Evolutionary conservation across 2,797 vertebrate genomes (phyloP), one percentile per base, ranked within the genome.

Genomic region (Alosa sapidissima): DNA sequence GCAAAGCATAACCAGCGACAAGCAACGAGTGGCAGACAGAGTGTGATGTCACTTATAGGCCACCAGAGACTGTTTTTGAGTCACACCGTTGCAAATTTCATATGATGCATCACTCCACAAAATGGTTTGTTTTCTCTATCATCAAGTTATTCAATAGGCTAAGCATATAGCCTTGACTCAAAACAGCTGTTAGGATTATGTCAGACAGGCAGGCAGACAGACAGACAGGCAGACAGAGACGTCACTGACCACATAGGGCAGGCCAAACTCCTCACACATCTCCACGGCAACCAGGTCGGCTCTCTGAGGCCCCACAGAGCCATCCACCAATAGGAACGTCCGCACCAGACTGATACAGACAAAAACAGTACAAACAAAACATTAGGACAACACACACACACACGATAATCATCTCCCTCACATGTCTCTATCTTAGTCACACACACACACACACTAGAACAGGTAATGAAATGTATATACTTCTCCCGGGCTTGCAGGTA

Each of bases 251-350:
- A 95, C 97, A 45, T 98, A 99, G 5, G 98, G 98, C 85, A 96
- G 93, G 62, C 94, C 93, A 87, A 96, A 96, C 92, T 98, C 98
- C 91, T 99, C 97, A 90, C 97, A 98, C 98, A 99, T 99, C 89
- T 98, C 96, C 92, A 99, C 83, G 60, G 97, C 98, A 83, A 96
- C 92, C 36, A 92, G 87, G 90, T 99, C 98, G 0, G 92, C 87
- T 87, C 94, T 92, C 91, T 97, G 96, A 52, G 98, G 92, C 85
- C 97, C 98, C 7, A 94, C 91, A 11, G 94, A 94, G 86, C 97
- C 95, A 51, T 99, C 98, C 10, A 98, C 94, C 95, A 99, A 88
- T 45, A 99, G 92, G 94, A 99, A 98, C 0, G 96, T 98, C 93
- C 97, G 96, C 86, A 93, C 96, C 86, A 99, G 95, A 91, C 98